Base-by-base conservation (phyloP, 2,797 vertebrate species). In the Sarcoramphus papa region DNA sequence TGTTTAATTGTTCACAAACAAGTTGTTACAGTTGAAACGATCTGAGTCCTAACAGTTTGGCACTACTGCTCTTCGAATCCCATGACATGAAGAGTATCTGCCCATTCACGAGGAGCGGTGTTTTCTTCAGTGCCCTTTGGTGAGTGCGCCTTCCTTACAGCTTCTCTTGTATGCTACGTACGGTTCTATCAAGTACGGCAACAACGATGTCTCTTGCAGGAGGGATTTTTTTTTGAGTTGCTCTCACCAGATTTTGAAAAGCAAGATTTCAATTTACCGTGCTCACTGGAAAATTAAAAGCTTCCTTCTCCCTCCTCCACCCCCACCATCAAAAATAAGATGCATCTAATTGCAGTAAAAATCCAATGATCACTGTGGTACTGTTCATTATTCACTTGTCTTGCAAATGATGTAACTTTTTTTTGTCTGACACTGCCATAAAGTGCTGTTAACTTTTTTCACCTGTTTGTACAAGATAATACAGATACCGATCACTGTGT, bases 401-500 rank as follows among this genome's bases (percentile, higher is more conserved):
- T 94, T 96, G 93, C 90, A 94, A 87, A 79, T 12, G 41, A 48
- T 90, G 40, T 33, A 62, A 78, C 30, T 57, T 45, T 45, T 25
- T 50, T 65, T 22, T 74, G 56, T 91, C 87, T 75, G 82, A 92
- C 88, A 78, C 96, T 97, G 88, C 94, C 92, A 93, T 81, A 22
- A 92, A 95, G 88, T 96, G 90, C 92, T 94, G 56, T 90, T 85
- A 93, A 85, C 83, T 78, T 95, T 83, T 93, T 73, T 74, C 69
- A 78, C 91, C 88, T 96, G 48, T 96, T 95, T 80, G 65, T 94
- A 93, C 63, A 28, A 81, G 74, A 89, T 59, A 80, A 80, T 47
- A 85, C 74, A 47, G 82, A 95, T 95, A 95, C 90, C 95, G n/a
- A 88, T 82, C 94, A 94, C 96, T 94, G 93, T 91, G 92, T 92